Evolutionary conservation across 2,113 vertebrate species (phyloP), one percentile per base, ranked within the genome.

Genomic region (Henicopernis longicauda): DNA sequence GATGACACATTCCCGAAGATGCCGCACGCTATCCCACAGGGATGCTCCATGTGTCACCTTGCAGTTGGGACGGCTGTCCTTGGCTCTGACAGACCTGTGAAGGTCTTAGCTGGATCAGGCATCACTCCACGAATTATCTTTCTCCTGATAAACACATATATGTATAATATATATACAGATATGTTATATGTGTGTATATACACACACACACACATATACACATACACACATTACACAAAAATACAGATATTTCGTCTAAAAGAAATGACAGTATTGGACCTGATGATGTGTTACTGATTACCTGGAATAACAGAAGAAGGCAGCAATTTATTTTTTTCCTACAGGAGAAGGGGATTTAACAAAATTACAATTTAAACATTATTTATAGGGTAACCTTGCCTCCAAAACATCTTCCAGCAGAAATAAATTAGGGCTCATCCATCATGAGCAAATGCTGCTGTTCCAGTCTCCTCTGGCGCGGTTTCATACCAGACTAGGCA

Each of bases 391-490:
- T 29, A 92, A 74, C 57, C 59, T 71, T 71, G 45, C 47, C 94
- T 89, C 76, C 57, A 63, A 88, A 90, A 45, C 42, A 55, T 93
- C 88, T 90, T 62, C 14, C 65, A 59, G 72, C 5, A 2, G 88
- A 92, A 93, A 86, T 63, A 94, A 93, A 95, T 90, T 16, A 71
- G 16, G 59, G 47, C n/a, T 83, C 59, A 94, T 94, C 77, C 65
- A 59, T 92, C 90, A 84, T 2, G 62, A 94, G 66, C 58, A 65
- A 87, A 61, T 2, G 67, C 52, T 92, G 86, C 72, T 74, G 26
- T 44, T 78, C 44, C 90, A 38, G 21, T 20, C 92, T 94, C 47
- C 82, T 49, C 59, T 55, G 59, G 82, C 2, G 2, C 59, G 57
- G 49, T 54, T 88, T 82, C 59, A 36, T 38, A 54, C 13, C 85